Conservation (phyloP, 2,888 invertebrate species). For the Lasius platythorax region DNA sequence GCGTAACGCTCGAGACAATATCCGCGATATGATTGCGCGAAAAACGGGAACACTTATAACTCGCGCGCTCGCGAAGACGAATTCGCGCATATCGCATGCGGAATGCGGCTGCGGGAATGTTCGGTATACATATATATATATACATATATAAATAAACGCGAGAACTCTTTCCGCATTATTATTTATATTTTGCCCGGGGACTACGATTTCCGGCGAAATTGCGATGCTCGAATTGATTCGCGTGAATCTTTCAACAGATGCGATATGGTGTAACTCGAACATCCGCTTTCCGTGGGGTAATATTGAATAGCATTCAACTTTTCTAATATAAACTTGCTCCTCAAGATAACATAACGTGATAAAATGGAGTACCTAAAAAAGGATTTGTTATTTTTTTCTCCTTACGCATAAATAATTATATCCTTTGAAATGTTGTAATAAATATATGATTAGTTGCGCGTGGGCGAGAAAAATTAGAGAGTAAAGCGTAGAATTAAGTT, state of each 20-base stretch:
- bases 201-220: background rate
- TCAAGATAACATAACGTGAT: too few relatives aligned
- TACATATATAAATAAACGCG: too few relatives aligned
- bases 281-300: background rate
- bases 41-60: background rate
- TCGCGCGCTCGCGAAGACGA: background rate
- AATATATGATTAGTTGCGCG: conserved; percentile 8
- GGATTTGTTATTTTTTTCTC: background rate
- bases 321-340: background rate
- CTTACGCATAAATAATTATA: background rate
- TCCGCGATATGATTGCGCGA: background rate
- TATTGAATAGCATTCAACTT: background rate
- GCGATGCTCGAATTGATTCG: background rate
- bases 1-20: conserved; percentile 6
- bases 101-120: too few relatives aligned
- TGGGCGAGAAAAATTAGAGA: background rate
- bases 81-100: background rate
- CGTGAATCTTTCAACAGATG: background rate
- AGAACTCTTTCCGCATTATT: background rate
- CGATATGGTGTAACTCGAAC: background rate
- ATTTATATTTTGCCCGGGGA: background rate
- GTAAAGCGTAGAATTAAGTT: background rate
- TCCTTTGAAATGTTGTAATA: background rate
- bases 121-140: too few relatives aligned
- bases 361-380: conserved; percentile 9